Percentiles rank a stretch among this genome's conserved stretches.
These are phyloP conservation scores for Aegotheles bennettii DNA, from an alignment of 2,113 vertebrate genomes.

Conservation along the genomic window DNA sequence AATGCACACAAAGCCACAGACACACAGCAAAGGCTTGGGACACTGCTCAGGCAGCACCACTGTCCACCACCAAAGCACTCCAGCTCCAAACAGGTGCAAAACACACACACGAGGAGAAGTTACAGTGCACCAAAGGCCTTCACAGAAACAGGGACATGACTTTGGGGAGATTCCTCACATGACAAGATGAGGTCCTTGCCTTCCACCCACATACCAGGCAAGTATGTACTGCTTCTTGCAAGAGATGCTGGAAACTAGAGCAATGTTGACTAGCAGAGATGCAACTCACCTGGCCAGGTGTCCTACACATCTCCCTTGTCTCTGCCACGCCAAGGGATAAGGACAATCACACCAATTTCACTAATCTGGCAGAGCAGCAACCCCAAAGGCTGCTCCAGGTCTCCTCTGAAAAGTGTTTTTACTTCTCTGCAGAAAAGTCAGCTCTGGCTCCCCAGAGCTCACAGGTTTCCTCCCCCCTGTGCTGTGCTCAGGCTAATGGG, in stretches of 20 bases:
- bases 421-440: not conserved
- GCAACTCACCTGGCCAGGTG: not conserved
- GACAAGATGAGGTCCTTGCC: not conserved
- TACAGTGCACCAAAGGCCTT: not conserved
- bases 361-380: not conserved
- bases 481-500: not conserved
- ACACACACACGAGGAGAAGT: not conserved
- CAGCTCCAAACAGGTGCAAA: not conserved
- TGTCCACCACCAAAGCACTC: fast-evolving
- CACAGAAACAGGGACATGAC: not conserved
- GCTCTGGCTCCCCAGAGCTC: not conserved
- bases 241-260: not conserved
- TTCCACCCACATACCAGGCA: not conserved
- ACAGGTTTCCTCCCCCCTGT: not conserved
- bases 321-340: not conserved
- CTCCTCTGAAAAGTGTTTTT: not conserved
- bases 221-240: not conserved
- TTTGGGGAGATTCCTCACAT: not conserved
- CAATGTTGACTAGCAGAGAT: not conserved
- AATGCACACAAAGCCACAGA: not conserved
- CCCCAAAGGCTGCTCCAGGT: not conserved
- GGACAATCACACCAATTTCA: fast-evolving
- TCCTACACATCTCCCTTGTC: not conserved
- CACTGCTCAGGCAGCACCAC: not conserved
- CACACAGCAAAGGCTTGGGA: not conserved